Percentiles rank a stretch among this genome's conserved stretches.
These are phyloP conservation scores for Drosophila kanapiae DNA, from an alignment of 1,140 invertebrate species.

Conservation along the genomic window DNA sequence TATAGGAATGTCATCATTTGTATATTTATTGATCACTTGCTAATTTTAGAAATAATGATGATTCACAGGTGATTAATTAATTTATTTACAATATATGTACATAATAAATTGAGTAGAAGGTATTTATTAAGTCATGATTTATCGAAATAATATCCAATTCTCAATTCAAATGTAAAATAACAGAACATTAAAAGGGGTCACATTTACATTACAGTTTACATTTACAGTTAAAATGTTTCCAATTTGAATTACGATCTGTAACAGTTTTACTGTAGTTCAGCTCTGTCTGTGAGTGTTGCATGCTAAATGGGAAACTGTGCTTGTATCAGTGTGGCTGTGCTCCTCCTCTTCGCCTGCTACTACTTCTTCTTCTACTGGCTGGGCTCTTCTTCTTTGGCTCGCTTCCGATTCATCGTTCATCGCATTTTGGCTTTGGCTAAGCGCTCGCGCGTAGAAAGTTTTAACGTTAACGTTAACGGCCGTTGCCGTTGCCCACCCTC, in stretches of 20 bases:
- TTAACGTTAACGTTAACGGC: slow-evolving; percentile 70
- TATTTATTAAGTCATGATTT: neutral
- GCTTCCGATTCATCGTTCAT: slow-evolving; percentile 34
- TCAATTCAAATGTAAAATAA: neutral
- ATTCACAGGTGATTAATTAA: slow-evolving; percentile 1
- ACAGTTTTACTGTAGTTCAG: slow-evolving; percentile 6
- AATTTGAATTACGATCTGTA: neutral
- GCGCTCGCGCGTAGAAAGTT: slow-evolving; percentile 79
- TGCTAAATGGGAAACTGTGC: slow-evolving; percentile 66
- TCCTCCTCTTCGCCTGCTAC: slow-evolving; percentile 12
- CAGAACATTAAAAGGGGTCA: neutral
- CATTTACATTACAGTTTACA: too few relatives aligned
- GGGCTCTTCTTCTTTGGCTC: slow-evolving; percentile 42
- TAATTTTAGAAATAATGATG: neutral
- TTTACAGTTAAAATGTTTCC: too few relatives aligned
- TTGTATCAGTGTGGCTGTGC: slow-evolving; percentile 2
- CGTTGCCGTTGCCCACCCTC: slow-evolving; percentile 42
- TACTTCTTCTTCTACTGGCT: slow-evolving; percentile 29
- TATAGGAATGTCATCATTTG: slow-evolving; percentile 3
- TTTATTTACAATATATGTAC: neutral
- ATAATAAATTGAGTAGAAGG: neutral
- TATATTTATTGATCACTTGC: slow-evolving; percentile 6
- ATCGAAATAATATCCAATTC: neutral
- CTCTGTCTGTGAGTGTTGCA: slow-evolving; percentile 13
- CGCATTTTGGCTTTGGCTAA: slow-evolving; percentile 77